Percentiles rank a stretch among this genome's conserved stretches.
These are phyloP conservation scores for Aleiodes leptofemur DNA, from an alignment of 2,888 invertebrate genomes.

Conservation along the genomic window DNA sequence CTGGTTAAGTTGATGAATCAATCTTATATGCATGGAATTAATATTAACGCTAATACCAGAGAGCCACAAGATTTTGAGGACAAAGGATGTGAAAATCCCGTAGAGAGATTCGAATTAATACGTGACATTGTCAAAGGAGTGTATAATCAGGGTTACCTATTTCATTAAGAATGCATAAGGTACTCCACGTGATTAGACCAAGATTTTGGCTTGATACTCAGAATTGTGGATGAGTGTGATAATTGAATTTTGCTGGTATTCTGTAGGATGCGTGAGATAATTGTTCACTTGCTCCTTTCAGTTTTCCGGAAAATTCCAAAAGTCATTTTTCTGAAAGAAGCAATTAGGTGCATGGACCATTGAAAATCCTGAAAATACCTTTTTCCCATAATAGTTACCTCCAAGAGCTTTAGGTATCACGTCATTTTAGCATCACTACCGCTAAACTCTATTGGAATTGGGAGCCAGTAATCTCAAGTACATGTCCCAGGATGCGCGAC, in stretches of 20 bases:
- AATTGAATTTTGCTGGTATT: slow-evolving; percentile 49
- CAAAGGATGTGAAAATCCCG: slow-evolving; percentile 30
- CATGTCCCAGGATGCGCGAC: slow-evolving; percentile 68
- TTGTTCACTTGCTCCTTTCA: slow-evolving; percentile 43
- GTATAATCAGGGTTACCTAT: slow-evolving; percentile 45
- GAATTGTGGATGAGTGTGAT: slow-evolving; percentile 50
- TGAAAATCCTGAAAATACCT: no score
- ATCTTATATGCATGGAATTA: slow-evolving; percentile 41
- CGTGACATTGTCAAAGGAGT: slow-evolving; percentile 14
- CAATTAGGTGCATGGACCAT: no score
- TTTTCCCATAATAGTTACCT: no score
- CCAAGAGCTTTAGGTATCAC: background rate
- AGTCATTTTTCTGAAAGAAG: no score
- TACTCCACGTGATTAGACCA: slow-evolving; percentile 62
- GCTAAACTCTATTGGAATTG: slow-evolving; percentile 73
- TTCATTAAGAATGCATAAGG: slow-evolving; percentile 63
- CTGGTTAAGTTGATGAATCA: slow-evolving; percentile 26
- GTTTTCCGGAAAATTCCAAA: no score
- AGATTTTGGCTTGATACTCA: slow-evolving; percentile 45
- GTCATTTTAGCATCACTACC: slow-evolving; percentile 38
- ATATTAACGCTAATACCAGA: slow-evolving; percentile 25
- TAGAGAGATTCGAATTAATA: slow-evolving; percentile 31
- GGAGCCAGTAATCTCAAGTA: slow-evolving; percentile 71
- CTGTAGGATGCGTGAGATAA: slow-evolving; percentile 46
- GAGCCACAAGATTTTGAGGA: slow-evolving; percentile 25